Percentiles rank a stretch among this genome's conserved stretches.
Evolutionary conservation across 2,113 vertebrate species (phyloP).

Genomic region (Hypanus sabinus): DNA sequence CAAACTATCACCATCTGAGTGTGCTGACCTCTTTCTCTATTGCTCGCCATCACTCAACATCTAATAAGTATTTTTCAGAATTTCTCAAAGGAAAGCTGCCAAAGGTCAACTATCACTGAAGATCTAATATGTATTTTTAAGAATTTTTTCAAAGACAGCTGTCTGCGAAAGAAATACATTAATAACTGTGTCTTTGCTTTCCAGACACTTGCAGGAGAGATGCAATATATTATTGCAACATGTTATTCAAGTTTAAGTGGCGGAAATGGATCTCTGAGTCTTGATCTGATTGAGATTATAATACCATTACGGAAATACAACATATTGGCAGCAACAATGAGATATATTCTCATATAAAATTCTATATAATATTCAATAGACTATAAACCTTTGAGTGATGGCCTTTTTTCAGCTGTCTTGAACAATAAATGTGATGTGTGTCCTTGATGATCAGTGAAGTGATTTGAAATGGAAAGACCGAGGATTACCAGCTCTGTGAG

Average conservation of each 20-base stretch:
- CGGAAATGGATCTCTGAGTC: background rate
- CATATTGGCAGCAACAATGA: background rate
- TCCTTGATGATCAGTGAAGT: background rate
- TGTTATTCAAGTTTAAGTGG: background rate
- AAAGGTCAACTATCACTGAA: too few relatives aligned
- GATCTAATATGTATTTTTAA: too few relatives aligned
- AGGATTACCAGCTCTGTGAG: background rate
- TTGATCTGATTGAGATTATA: background rate
- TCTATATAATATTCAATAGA: background rate
- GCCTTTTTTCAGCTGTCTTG: background rate
- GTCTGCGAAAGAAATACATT: background rate
- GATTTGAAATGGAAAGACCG: background rate
- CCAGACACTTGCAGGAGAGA: background rate
- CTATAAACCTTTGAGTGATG: background rate
- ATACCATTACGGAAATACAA: background rate
- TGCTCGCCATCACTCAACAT: too few relatives aligned
- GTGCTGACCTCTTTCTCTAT: too few relatives aligned
- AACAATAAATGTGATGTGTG: background rate
- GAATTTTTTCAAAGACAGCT: background rate
- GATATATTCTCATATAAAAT: background rate
- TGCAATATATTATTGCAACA: background rate
- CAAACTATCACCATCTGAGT: too few relatives aligned
- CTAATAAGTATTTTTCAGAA: too few relatives aligned
- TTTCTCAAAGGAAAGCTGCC: background rate
- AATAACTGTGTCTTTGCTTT: background rate